Evolutionary conservation across 2,888 invertebrate species (phyloP).

Genomic region (Polyommatus icarus): DNA sequence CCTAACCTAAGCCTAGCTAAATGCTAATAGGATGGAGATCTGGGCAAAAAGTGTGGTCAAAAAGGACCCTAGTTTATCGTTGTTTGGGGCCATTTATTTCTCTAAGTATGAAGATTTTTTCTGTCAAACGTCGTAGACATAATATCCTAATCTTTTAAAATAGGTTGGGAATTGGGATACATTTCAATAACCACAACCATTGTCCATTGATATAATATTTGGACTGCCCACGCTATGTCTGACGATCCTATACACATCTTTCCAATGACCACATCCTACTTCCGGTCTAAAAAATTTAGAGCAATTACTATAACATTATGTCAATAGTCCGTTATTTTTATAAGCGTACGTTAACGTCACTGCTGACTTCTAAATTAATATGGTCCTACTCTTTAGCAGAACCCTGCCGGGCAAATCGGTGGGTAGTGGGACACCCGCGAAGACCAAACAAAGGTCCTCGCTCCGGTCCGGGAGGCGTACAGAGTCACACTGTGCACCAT

Average conservation of each 20-base stretch:
- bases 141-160: neutral
- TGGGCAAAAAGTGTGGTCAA: no score
- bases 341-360: slow-evolving; percentile 5
- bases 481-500: slow-evolving; percentile 58
- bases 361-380: slow-evolving; percentile 69
- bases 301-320: neutral
- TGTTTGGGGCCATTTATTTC: no score
- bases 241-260: neutral
- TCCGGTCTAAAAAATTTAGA: neutral
- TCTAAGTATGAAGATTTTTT: no score
- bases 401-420: slow-evolving; percentile 74
- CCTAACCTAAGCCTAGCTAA: no score
- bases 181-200: neutral
- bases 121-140: no score
- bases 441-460: slow-evolving; percentile 63
- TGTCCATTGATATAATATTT: neutral
- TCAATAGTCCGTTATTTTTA: neutral
- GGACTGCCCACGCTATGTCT: neutral
- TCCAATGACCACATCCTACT: neutral
- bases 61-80: no score
- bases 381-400: slow-evolving; percentile 63
- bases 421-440: slow-evolving; percentile 73
- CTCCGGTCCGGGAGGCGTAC: slow-evolving; percentile 56
- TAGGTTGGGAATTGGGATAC: neutral
- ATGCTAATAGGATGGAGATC: no score